Base-by-base conservation (phyloP, 2,888 invertebrate species). In the Dicranocentrus wangi region DNA sequence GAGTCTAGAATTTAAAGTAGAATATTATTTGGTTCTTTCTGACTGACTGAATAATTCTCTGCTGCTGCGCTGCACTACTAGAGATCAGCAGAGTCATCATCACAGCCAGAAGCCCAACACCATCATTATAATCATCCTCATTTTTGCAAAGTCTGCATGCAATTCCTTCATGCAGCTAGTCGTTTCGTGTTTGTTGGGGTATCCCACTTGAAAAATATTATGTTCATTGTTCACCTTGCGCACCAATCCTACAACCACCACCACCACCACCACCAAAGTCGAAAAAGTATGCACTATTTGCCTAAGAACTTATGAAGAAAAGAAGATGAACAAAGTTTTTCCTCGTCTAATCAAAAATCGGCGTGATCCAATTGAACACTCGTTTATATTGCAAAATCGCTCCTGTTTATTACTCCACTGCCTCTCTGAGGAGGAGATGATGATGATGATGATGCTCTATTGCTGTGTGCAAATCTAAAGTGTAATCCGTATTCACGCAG, bases 291-390 rank as follows among this genome's bases (percentile, higher is more conserved):
- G 51, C 8, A 51, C 2, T 47, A 3, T 17, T 47, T n/a, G n/a
- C n/a, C n/a, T n/a, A 5, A 28, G 60, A 15, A 51, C 51, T 10
- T 60, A 25, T 60, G n/a, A n/a, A n/a, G n/a, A n/a, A n/a, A n/a
- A 60, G 23, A 32, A 27, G 23, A 61, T 32, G 27, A 15, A 8
- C n/a, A 65, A 32, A 43, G n/a, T 27, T 43, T 42, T 60, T 28
- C 27, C 25, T 58, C 7, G n/a, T 39, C 55, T 75, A 66, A 65
- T 75, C 75, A 75, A 47, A 76, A 76, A 66, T 76, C 58, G 55
- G 58, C 75, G 68, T 76, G 60, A 76, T 66, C 76, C 60, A 42
- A 76, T 68, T 76, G 43, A 68, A 76, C 58, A 27, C 76, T 43
- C 32, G 5, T 63, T 58, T 66, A 25, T 72, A 55, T 68, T 76